These are phyloP conservation scores for Philotrypesis tridentata DNA, from an alignment of 1,140 invertebrate genomes.

Conservation along the genomic window DNA sequence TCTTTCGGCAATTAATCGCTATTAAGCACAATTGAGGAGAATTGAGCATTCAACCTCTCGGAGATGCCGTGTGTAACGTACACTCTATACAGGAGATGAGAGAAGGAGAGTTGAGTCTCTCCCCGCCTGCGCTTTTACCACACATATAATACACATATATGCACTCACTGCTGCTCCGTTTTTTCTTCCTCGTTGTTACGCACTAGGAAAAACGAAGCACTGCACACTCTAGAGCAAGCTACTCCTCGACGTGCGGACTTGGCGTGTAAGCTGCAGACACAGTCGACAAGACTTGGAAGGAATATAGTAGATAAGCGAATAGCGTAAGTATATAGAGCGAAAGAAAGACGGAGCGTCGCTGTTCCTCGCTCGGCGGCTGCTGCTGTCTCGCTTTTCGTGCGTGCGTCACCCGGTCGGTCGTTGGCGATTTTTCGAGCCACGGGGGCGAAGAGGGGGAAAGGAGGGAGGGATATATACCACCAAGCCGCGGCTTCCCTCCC, in stretches of 20 bases:
- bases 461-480: neutral
- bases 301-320: neutral
- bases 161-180: neutral
- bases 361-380: neutral
- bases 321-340: no score
- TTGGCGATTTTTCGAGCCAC: conserved; percentile 7
- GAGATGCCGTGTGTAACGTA: neutral
- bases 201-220: neutral
- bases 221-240: neutral
- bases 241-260: neutral
- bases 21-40: conserved; percentile 45
- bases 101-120: neutral
- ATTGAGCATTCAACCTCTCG: conserved; percentile 3
- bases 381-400: neutral
- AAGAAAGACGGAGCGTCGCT: conserved; percentile 4
- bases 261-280: neutral
- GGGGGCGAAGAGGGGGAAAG: neutral
- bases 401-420: conserved; percentile 44
- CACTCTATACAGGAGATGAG: neutral
- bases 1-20: conserved; percentile 43
- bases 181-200: neutral
- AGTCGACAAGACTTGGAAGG: neutral
- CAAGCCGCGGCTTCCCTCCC: neutral
- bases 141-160: neutral
- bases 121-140: neutral